A percentile compares a stretch with the other conserved stretches of the same genome.
These are phyloP conservation scores for Collichthys lucidus DNA, from an alignment of 2,113 vertebrate species.

Conservation along the genomic window DNA sequence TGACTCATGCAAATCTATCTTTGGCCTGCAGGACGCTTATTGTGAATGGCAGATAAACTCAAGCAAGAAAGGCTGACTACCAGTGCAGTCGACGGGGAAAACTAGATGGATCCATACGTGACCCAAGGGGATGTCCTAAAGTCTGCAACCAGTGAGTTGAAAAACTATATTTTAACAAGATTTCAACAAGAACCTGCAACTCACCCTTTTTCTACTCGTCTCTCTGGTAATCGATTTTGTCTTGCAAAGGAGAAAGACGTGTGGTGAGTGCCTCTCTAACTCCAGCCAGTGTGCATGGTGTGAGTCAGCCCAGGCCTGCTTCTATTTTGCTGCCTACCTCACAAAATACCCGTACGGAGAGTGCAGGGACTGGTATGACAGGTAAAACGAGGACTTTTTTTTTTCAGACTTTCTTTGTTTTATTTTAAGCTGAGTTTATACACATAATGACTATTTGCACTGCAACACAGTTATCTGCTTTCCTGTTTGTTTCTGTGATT, in stretches of 20 bases:
- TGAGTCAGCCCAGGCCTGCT: constrained; percentile 92
- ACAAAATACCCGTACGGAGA: constrained; percentile 93
- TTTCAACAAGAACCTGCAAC: neutral
- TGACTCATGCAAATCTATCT: constrained; percentile 19
- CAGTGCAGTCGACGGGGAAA: constrained; percentile 90
- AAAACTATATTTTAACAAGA: neutral
- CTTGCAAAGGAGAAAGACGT: constrained; percentile 86
- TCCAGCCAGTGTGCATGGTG: constrained; percentile 97
- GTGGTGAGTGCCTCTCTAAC: constrained; percentile 91
- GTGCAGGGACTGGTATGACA: constrained; percentile 95
- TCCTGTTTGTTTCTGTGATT: constrained; percentile 1
- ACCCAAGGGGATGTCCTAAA: constrained; percentile 85
- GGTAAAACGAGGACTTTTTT: constrained; percentile 75
- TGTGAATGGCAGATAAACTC: constrained; percentile 94
- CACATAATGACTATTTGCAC: neutral
- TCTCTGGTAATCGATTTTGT: constrained; percentile 1
- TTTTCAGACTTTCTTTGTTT: neutral
- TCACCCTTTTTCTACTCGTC: neutral
- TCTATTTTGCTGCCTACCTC: constrained; percentile 93
- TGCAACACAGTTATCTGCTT: neutral
- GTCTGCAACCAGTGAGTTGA: constrained; percentile 92
- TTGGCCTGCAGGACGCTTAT: constrained; percentile 85
- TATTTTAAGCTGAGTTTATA: neutral
- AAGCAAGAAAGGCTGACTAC: constrained; percentile 91
- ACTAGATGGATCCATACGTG: constrained; percentile 87